Evolutionary conservation across 2,797 vertebrate genomes (phyloP).

Genomic region (Trichosurus vulpecula): DNA sequence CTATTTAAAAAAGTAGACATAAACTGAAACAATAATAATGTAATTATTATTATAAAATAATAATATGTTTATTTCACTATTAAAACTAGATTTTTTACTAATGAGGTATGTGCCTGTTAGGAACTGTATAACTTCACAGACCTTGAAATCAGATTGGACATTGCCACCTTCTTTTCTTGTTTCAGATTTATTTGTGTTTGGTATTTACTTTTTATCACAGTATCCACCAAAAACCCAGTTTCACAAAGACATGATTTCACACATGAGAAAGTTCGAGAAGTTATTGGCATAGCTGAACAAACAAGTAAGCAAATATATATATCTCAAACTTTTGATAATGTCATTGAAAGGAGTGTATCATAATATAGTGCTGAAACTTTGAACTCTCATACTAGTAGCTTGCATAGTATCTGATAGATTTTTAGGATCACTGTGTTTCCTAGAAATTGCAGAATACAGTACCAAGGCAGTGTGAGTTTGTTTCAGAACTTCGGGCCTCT

Average conservation of each 20-base stretch:
- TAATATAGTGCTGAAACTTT: not conserved
- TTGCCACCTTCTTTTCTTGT: not conserved
- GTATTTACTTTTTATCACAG: not conserved
- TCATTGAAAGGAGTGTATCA: not conserved
- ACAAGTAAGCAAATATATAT: too few species aligned
- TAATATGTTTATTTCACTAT: conserved; percentile 17
- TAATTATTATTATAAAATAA: not conserved
- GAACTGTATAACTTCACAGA: not conserved
- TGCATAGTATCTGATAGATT: not conserved
- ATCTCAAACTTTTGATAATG: too few species aligned
- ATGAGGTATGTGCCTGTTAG: not conserved
- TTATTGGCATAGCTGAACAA: not conserved
- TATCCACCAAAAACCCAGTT: not conserved
- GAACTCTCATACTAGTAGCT: not conserved
- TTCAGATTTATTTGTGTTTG: not conserved
- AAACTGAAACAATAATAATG: not conserved
- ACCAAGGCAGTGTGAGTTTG: not conserved
- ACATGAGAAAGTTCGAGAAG: not conserved
- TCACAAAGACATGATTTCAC: not conserved
- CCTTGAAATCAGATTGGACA: not conserved
- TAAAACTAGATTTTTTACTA: not conserved
- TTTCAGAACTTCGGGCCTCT: not conserved
- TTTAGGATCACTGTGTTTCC: not conserved
- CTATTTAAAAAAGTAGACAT: not conserved
- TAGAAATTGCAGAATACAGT: not conserved